Conservation (phyloP, 2,888 invertebrate species). For the Platycheirus rosarum region DNA sequence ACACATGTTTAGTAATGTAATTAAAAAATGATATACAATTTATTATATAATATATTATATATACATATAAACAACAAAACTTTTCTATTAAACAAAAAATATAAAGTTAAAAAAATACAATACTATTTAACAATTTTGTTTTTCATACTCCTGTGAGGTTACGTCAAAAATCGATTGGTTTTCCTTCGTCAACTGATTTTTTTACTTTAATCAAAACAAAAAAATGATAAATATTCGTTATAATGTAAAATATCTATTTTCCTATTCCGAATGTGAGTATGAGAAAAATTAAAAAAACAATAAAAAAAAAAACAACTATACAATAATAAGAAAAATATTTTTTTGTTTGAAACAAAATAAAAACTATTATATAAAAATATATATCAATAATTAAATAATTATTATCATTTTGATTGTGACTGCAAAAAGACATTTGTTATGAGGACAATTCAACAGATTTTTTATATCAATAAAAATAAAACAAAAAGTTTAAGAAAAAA, state of each 20-base stretch:
- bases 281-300: slow-evolving; percentile 53
- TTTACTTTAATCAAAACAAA: slow-evolving; percentile 33
- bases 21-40: slow-evolving; percentile 69
- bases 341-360: slow-evolving; percentile 70
- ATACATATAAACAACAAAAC: slow-evolving; percentile 42
- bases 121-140: slow-evolving; percentile 49
- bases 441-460: slow-evolving; percentile 73
- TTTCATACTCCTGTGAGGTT: slow-evolving; percentile 63
- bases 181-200: slow-evolving; percentile 49
- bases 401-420: slow-evolving; percentile 74
- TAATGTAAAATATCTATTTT: slow-evolving; percentile 73
- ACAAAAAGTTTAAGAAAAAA: slow-evolving; percentile 39
- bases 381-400: slow-evolving; percentile 67
- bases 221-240: slow-evolving; percentile 66
- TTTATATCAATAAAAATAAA: slow-evolving; percentile 74
- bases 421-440: slow-evolving; percentile 74
- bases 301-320: slow-evolving; percentile 35
- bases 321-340: slow-evolving; percentile 44
- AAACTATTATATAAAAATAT: slow-evolving; percentile 61
- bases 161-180: slow-evolving; percentile 50
- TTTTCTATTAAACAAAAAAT: slow-evolving; percentile 67
- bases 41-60: slow-evolving; percentile 67
- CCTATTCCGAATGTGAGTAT: slow-evolving; percentile 70
- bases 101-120: slow-evolving; percentile 42
- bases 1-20: slow-evolving; percentile 67